Percentiles rank a stretch among this genome's conserved stretches.
Evolutionary conservation across 2,113 vertebrate species (phyloP).

Genomic region (Dicerorhinus sumatrensis): DNA sequence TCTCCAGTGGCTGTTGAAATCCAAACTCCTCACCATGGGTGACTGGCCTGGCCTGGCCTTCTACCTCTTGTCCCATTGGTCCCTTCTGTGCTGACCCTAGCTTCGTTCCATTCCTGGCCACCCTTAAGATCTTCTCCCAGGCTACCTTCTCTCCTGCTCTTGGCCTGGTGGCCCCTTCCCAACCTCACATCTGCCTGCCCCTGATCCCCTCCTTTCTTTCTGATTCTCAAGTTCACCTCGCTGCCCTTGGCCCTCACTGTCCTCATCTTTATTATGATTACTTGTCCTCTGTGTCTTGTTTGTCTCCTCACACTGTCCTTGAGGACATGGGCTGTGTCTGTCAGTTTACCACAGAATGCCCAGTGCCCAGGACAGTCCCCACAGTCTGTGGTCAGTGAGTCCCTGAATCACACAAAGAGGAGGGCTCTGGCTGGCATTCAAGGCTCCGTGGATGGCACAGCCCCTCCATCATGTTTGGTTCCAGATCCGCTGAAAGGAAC

Average conservation of each 20-base stretch:
- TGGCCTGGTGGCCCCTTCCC: too few species aligned
- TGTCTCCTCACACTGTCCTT: background rate
- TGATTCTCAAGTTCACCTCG: background rate
- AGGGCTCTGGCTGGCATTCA: rapidly evolving
- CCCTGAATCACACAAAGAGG: too few species aligned
- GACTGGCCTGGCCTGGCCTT: too few species aligned
- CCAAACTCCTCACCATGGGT: rapidly evolving
- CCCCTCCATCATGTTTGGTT: rapidly evolving
- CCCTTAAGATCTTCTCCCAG: rapidly evolving
- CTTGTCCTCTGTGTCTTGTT: background rate
- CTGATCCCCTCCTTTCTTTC: background rate
- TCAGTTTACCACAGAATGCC: background rate
- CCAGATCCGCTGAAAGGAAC: background rate
- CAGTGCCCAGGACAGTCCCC: background rate
- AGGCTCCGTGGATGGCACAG: rapidly evolving
- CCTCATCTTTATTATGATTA: background rate
- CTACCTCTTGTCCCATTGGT: background rate
- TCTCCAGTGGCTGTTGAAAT: background rate
- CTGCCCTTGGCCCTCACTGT: background rate
- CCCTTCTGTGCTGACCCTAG: background rate
- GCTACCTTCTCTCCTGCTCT: too few species aligned
- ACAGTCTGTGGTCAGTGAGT: rapidly evolving
- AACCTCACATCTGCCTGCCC: too few species aligned
- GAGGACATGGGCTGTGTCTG: background rate
- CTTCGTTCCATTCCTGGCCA: background rate